A percentile compares a stretch with the other conserved stretches of the same genome.
These are phyloP conservation scores for Craniophora ligustri DNA, from an alignment of 2,888 invertebrate genomes.

Conservation along the genomic window DNA sequence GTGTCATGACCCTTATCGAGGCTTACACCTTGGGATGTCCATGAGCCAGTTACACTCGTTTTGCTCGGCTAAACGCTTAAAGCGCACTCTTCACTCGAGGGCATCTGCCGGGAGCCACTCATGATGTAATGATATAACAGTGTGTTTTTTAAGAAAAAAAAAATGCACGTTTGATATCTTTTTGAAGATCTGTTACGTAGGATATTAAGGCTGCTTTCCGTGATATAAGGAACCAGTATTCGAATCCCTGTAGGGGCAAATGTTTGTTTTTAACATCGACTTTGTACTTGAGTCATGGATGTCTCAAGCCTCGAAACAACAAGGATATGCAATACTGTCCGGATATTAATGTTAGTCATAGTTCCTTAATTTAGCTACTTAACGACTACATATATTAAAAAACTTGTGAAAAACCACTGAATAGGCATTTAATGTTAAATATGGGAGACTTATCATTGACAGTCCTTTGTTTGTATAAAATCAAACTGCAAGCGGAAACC, in stretches of 20 bases:
- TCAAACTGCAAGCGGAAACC: background rate
- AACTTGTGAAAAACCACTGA: background rate
- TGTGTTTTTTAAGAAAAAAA: slow-evolving; percentile 4
- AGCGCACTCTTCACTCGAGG: slow-evolving; percentile 33
- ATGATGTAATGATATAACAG: slow-evolving; percentile 14
- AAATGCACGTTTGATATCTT: background rate
- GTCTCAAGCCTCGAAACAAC: too few relatives aligned
- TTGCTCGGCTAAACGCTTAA: slow-evolving; percentile 35
- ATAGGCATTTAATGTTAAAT: background rate
- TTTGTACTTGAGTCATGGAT: too few relatives aligned
- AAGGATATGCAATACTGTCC: too few relatives aligned
- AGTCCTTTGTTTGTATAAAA: background rate
- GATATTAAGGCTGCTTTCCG: too few relatives aligned
- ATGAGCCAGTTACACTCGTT: slow-evolving; percentile 49
- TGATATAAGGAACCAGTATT: too few relatives aligned
- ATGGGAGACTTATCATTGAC: background rate
- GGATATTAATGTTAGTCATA: background rate
- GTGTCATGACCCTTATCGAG: slow-evolving; percentile 11
- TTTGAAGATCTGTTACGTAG: too few relatives aligned
- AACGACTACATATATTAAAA: background rate
- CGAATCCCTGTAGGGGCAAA: too few relatives aligned
- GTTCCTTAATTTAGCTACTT: background rate
- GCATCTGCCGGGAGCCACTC: slow-evolving; percentile 25
- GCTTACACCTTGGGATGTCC: slow-evolving; percentile 42
- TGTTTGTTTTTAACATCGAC: too few relatives aligned